A percentile compares a stretch with the other conserved stretches of the same genome.
These are phyloP conservation scores for Loxodonta africana DNA, from an alignment of 2,113 vertebrate species.

Conservation along the genomic window DNA sequence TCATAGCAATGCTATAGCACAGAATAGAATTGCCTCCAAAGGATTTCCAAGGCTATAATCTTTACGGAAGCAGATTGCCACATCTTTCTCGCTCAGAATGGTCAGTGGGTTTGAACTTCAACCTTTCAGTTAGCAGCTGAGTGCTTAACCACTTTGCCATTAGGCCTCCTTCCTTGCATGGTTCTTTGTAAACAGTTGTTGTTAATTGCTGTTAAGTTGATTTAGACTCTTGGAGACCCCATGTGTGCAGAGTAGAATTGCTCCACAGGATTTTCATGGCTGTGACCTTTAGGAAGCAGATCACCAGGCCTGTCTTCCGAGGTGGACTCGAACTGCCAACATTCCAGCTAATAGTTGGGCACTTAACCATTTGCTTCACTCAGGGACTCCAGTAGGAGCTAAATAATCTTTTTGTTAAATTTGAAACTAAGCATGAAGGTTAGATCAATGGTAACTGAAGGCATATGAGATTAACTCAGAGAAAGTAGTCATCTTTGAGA, in stretches of 20 bases:
- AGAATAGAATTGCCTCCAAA: neutral
- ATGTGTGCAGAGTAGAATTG: too few species aligned
- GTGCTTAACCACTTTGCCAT: too few species aligned
- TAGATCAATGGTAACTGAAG: neutral
- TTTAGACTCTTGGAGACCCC: too few species aligned
- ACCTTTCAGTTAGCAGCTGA: neutral
- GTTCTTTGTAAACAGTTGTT: too few species aligned
- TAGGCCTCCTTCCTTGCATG: neutral
- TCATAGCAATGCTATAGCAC: neutral
- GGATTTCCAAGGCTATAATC: neutral
- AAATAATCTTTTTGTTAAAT: neutral
- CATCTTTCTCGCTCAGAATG: neutral
- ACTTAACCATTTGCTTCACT: too few species aligned
- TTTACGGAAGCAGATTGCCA: too few species aligned
- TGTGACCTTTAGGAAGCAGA: too few species aligned
- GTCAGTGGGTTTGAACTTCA: neutral
- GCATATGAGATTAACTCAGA: neutral
- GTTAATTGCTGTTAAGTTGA: too few species aligned
- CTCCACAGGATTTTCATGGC: too few species aligned
- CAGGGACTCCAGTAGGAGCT: neutral
- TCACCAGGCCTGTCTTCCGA: neutral
- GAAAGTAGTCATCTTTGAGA: neutral
- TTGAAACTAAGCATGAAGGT: neutral
- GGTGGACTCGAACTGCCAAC: too few species aligned
- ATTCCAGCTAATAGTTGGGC: too few species aligned